Evolutionary conservation across 2,113 vertebrate genomes (phyloP).

Genomic region (Crotalus helleri): DNA sequence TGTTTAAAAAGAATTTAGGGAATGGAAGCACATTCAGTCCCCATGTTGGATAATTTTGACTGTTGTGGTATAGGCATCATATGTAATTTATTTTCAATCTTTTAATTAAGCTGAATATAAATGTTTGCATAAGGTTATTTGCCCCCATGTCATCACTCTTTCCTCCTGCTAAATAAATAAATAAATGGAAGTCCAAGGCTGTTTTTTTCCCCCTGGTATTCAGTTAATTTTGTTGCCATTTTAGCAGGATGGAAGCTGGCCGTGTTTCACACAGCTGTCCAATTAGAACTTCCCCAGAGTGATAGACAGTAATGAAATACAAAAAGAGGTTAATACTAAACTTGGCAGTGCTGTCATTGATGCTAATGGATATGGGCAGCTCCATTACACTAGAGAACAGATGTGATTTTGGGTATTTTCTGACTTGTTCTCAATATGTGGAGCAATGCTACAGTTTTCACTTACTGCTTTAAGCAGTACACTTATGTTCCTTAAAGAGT

Average conservation of each 20-base stretch:
- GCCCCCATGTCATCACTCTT: neutral
- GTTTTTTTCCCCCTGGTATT: slow-evolving; percentile 28
- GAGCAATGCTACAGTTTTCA: neutral
- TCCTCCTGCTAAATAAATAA: neutral
- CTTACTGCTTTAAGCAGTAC: neutral
- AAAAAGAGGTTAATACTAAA: slow-evolving; percentile 40
- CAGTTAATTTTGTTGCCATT: neutral
- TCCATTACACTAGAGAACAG: slow-evolving; percentile 16
- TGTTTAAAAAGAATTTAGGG: neutral
- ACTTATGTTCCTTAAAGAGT: slow-evolving; percentile 2
- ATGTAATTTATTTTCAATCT: neutral
- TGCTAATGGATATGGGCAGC: slow-evolving; percentile 29
- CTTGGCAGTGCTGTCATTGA: slow-evolving; percentile 12
- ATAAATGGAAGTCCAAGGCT: neutral
- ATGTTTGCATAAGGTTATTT: neutral
- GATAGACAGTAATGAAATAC: slow-evolving; percentile 39
- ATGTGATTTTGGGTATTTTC: slow-evolving; percentile 25
- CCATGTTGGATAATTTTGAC: neutral
- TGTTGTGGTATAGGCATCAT: neutral
- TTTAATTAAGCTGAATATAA: neutral
- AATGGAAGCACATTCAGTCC: neutral
- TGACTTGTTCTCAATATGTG: neutral
- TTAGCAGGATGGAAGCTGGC: neutral
- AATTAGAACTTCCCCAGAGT: slow-evolving; percentile 34
- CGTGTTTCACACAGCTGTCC: slow-evolving; percentile 19